phyloP scores from a whole-genome alignment of 2,113 vertebrate genomes.

The Nannospalax galili region DNA sequence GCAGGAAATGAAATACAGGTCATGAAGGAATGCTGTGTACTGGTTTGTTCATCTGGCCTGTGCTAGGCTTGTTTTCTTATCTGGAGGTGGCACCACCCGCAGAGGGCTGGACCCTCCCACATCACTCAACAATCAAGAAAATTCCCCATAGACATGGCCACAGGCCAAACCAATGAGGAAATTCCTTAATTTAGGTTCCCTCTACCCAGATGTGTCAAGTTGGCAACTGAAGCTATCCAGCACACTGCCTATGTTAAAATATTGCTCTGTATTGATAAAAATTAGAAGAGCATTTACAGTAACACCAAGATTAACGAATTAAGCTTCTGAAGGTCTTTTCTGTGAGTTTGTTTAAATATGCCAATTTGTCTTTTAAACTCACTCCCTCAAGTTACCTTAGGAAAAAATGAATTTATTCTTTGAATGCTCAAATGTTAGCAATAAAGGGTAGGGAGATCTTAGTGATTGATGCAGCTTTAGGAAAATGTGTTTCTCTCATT shows the following conservation, averaged over 20 bases:
- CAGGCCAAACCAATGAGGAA: too few relatives aligned
- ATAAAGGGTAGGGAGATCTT: not conserved
- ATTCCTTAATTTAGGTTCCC: too few relatives aligned
- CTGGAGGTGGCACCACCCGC: not conserved
- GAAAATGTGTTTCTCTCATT: not conserved
- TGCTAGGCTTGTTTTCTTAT: too few relatives aligned
- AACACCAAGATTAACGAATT: not conserved
- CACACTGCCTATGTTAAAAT: conserved; percentile 2
- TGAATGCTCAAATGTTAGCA: not conserved
- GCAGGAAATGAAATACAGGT: too few relatives aligned
- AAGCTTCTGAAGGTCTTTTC: conserved; percentile 15
- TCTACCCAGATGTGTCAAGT: too few relatives aligned
- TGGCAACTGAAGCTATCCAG: too few relatives aligned
- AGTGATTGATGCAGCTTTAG: not conserved
- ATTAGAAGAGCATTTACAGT: conserved; percentile 30
- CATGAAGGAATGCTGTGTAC: too few relatives aligned
- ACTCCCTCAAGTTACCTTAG: not conserved
- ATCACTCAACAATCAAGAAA: too few relatives aligned
- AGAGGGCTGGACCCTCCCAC: too few relatives aligned
- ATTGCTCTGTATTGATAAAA: conserved; percentile 28
- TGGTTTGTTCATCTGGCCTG: too few relatives aligned
- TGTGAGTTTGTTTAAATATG: conserved; percentile 46
- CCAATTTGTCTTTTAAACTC: conserved; percentile 44
- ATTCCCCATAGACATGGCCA: too few relatives aligned
- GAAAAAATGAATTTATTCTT: conserved; percentile 28